phyloP scores from a whole-genome alignment of 64 coral and sea anemone genomes.

The Montipora capricornis region DNA sequence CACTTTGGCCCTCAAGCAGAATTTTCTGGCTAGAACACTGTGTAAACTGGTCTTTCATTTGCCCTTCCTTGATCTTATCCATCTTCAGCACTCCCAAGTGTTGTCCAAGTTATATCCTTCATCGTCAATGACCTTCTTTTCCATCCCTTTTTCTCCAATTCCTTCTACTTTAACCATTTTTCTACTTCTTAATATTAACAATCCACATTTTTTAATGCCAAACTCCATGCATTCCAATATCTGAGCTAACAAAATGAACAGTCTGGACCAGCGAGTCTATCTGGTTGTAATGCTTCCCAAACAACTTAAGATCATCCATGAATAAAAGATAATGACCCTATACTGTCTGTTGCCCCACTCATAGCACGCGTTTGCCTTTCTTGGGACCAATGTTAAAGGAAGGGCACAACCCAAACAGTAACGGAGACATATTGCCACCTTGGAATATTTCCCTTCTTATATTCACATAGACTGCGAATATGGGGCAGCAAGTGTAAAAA shows the following conservation, averaged over 20 bases:
- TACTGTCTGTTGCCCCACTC: not conserved
- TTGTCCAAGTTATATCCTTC: no score
- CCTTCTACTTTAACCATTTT: no score
- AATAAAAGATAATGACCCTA: not conserved
- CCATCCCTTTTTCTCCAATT: no score
- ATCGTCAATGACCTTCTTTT: no score
- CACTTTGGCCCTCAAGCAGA: slow-evolving; percentile 8
- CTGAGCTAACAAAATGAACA: not conserved
- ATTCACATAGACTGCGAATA: not conserved
- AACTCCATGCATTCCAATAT: no score
- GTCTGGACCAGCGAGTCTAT: not conserved
- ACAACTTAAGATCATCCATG: not conserved
- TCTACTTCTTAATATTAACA: no score
- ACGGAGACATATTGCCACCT: not conserved
- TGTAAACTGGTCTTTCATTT: not conserved
- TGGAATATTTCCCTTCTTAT: not conserved
- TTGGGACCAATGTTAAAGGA: not conserved
- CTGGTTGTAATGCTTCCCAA: not conserved
- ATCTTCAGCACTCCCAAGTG: no score
- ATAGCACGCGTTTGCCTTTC: not conserved
- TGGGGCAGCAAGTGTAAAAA: no score
- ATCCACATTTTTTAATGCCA: no score
- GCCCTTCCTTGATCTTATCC: no score
- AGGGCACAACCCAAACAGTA: not conserved
- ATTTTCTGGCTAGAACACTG: slow-evolving; percentile 7